Conservation (phyloP, 2,888 invertebrate species). For the Atethmia centrago region DNA sequence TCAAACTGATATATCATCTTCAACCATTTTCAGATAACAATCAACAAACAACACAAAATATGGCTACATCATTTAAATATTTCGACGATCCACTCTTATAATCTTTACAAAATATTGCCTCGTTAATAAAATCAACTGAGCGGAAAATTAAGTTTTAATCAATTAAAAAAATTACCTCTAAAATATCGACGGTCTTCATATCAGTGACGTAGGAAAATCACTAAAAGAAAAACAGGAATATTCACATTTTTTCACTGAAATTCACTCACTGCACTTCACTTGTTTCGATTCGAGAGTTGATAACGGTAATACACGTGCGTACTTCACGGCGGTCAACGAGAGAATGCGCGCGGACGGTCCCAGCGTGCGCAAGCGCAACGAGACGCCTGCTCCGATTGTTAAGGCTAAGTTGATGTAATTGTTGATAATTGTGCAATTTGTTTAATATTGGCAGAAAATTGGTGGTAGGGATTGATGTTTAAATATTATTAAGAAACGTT, state of each 20-base stretch:
- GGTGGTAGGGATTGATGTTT: constrained; percentile 40
- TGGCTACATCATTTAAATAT: constrained; percentile 55
- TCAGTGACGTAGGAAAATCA: constrained; percentile 54
- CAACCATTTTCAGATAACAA: constrained; percentile 38
- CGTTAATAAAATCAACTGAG: constrained; percentile 47
- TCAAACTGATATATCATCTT: constrained; percentile 29
- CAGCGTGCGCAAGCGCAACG: constrained; percentile 65
- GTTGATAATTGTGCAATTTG: constrained; percentile 57
- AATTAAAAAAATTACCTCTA: constrained; percentile 70
- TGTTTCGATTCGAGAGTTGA: constrained; percentile 54
- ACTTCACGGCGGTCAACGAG: constrained; percentile 59
- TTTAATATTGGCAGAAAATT: constrained; percentile 38
- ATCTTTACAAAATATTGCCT: constrained; percentile 45
- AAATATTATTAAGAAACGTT: constrained; percentile 32
- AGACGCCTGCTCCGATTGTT: constrained; percentile 68
- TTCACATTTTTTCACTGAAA: constrained; percentile 67
- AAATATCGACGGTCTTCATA: constrained; percentile 76
- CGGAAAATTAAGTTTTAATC: constrained; percentile 41
- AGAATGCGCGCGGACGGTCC: constrained; percentile 61
- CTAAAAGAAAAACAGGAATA: constrained; percentile 60
- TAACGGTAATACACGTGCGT: constrained; percentile 51
- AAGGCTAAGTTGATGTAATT: constrained; percentile 71
- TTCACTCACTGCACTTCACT: constrained; percentile 65
- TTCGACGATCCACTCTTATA: constrained; percentile 34
- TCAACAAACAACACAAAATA: constrained; percentile 31